Evolutionary conservation across 2,113 vertebrate species (phyloP).

Genomic region (Platycercus adscitus): DNA sequence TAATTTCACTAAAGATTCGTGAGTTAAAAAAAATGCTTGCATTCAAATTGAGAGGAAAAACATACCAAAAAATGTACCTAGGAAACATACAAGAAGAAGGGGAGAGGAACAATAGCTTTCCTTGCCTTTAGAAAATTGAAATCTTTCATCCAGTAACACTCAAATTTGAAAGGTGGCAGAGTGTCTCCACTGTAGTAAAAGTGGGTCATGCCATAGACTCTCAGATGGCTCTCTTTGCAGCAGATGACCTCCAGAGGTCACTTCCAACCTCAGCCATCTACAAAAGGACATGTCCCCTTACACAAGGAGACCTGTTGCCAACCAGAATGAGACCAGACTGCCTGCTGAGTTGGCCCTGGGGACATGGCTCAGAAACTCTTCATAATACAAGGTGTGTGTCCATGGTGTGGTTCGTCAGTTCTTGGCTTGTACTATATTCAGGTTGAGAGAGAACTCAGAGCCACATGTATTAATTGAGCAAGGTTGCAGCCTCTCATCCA

Average conservation of each 20-base stretch:
- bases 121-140: neutral
- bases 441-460: neutral
- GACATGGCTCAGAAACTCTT: neutral
- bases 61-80: neutral
- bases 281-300: accelerated
- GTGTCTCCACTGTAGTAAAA: neutral
- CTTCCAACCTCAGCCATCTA: neutral
- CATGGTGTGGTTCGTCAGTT: neutral
- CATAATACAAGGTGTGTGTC: neutral
- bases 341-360: neutral
- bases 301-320: neutral
- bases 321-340: neutral
- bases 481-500: neutral
- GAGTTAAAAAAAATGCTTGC: neutral
- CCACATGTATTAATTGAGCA: accelerated
- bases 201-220: neutral
- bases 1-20: neutral
- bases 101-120: neutral
- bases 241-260: neutral
- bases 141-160: neutral
- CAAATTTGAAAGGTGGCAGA: neutral
- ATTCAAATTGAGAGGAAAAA: neutral
- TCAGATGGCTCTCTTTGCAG: neutral
- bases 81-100: neutral
- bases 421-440: neutral